These are phyloP conservation scores for Dryobates pubescens DNA, from an alignment of 2,797 vertebrate species.

Conservation along the genomic window DNA sequence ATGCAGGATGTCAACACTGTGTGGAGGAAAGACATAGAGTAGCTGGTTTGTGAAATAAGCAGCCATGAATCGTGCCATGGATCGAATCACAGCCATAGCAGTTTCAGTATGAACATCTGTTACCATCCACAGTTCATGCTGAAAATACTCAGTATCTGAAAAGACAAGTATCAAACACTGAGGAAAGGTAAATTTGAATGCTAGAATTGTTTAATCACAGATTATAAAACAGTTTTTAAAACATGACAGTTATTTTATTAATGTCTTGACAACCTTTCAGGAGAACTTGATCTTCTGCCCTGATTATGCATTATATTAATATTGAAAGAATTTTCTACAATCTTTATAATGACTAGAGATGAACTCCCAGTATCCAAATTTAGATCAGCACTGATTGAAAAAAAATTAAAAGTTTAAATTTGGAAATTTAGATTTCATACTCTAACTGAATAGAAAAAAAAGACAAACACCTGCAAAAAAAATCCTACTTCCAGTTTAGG, in stretches of 20 bases:
- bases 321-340: neutral
- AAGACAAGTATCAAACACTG: neutral
- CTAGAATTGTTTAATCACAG: neutral
- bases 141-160: constrained; percentile 62
- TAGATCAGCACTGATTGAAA: neutral
- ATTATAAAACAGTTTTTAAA: neutral
- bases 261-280: neutral
- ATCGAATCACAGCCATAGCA: constrained; percentile 84
- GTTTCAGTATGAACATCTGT: constrained; percentile 78
- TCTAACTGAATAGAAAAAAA: neutral
- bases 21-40: constrained; percentile 88
- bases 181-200: neutral
- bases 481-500: neutral
- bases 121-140: constrained; percentile 63
- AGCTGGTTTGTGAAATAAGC: constrained; percentile 91
- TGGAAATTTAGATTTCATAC: neutral
- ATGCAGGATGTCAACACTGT: constrained; percentile 85
- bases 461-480: neutral
- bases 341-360: neutral
- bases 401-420: neutral
- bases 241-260: neutral
- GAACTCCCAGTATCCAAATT: neutral
- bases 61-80: constrained; percentile 94
- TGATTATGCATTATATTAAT: neutral
- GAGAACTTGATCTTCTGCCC: neutral